These are phyloP conservation scores for Lutraria rhynchaena DNA, from an alignment of 1,140 invertebrate genomes.

Conservation along the genomic window DNA sequence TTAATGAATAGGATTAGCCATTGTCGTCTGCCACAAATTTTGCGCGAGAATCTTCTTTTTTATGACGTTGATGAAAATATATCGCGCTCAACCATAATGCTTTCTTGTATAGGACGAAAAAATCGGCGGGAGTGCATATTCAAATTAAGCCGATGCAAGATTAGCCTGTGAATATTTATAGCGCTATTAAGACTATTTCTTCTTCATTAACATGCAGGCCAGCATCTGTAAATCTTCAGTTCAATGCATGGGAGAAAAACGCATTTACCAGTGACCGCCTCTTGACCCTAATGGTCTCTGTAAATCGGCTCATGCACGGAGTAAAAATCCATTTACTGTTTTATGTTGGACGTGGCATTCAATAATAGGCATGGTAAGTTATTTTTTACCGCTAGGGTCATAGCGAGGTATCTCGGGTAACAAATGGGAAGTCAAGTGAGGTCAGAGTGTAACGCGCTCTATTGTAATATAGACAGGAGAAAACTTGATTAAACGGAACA, in stretches of 20 bases:
- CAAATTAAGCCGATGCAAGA: too few species aligned
- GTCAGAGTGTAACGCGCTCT: constrained; percentile 26
- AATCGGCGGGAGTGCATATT: too few species aligned
- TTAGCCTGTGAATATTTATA: not conserved
- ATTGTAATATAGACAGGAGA: too few species aligned
- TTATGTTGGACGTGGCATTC: constrained; percentile 30
- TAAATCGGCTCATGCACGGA: constrained; percentile 32
- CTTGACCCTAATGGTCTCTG: constrained; percentile 23
- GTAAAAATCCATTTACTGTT: constrained; percentile 48
- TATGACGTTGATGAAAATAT: too few species aligned
- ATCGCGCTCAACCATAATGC: too few species aligned
- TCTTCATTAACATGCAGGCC: constrained; percentile 36
- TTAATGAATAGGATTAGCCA: too few species aligned
- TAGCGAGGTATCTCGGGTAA: constrained; percentile 44
- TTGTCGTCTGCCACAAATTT: too few species aligned
- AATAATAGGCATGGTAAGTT: constrained; percentile 23
- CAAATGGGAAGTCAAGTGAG: constrained; percentile 44
- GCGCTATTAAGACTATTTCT: not conserved
- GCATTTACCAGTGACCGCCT: constrained; percentile 31
- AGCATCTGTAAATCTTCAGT: constrained; percentile 8
- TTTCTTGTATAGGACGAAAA: too few species aligned
- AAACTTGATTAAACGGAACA: too few species aligned
- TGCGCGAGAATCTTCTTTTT: too few species aligned
- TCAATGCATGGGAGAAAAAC: not conserved
- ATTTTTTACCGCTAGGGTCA: constrained; percentile 55